Percentiles rank a stretch among this genome's conserved stretches.
phyloP scores from a whole-genome alignment of 2,113 vertebrate genomes.

The Mesitornis unicolor region DNA sequence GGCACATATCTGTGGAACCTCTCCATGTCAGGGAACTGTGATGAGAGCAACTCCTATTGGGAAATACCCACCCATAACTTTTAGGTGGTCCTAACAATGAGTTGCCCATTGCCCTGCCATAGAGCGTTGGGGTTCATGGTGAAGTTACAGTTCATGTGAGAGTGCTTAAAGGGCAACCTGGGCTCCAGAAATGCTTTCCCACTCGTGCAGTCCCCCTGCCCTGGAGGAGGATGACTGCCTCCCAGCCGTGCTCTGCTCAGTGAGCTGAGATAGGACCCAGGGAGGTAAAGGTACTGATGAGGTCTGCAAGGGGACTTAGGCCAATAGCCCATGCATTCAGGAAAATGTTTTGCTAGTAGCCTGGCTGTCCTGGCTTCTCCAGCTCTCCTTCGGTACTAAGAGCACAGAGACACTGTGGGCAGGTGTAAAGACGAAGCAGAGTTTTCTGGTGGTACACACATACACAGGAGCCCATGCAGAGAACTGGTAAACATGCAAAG shows the following conservation, averaged over 20 bases:
- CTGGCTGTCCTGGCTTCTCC: background rate
- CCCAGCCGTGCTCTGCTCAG: background rate
- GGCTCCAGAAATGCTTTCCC: background rate
- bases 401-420: background rate
- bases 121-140: background rate
- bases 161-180: background rate
- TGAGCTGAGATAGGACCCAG: background rate
- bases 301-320: background rate
- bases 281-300: background rate
- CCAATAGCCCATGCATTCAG: fast-evolving
- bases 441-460: background rate
- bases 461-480: background rate
- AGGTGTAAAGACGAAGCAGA: background rate
- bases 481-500: background rate
- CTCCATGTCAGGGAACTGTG: background rate
- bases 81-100: background rate
- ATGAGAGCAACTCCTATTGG: background rate
- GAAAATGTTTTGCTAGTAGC: background rate
- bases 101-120: background rate
- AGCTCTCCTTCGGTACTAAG: background rate
- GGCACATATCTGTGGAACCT: background rate
- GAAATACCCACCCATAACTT: background rate
- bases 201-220: background rate
- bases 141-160: background rate
- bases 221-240: background rate